Conservation (phyloP, 1,140 invertebrate genomes). For the Diachasmimorpha longicaudata region DNA sequence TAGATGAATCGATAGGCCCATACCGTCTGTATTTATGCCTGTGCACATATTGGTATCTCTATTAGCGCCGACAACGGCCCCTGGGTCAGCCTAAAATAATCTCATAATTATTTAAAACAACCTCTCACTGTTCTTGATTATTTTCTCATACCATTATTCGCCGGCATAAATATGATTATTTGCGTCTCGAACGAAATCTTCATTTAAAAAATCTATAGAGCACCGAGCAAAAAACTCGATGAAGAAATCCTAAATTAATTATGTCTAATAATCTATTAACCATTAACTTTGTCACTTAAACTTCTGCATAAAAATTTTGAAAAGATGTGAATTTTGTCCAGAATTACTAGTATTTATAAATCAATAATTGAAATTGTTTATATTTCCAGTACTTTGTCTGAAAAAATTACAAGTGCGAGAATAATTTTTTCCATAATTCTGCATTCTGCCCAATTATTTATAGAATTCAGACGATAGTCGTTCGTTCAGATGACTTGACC, state of each 20-base stretch:
- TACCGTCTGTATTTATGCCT: background rate
- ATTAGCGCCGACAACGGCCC: constrained; percentile 5
- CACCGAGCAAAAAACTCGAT: background rate
- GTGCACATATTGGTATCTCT: constrained; percentile 25
- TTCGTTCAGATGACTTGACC: background rate
- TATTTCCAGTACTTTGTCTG: too few species aligned
- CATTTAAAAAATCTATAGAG: background rate
- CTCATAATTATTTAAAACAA: constrained; percentile 10
- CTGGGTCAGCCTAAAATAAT: constrained; percentile 6
- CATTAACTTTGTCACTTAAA: too few species aligned
- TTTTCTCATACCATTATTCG: background rate
- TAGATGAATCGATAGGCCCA: background rate
- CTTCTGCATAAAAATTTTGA: too few species aligned
- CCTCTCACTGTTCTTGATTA: background rate
- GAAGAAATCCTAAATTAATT: too few species aligned
- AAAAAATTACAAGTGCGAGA: background rate
- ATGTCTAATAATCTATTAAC: too few species aligned
- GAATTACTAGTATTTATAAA: too few species aligned
- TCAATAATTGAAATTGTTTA: too few species aligned
- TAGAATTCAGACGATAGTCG: background rate
- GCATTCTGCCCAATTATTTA: background rate
- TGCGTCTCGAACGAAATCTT: background rate
- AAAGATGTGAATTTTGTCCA: too few species aligned
- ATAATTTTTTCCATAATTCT: background rate
- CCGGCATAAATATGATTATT: background rate